These are phyloP conservation scores for Rhinolophus sinicus DNA, from an alignment of 2,113 vertebrate species.

Conservation along the genomic window DNA sequence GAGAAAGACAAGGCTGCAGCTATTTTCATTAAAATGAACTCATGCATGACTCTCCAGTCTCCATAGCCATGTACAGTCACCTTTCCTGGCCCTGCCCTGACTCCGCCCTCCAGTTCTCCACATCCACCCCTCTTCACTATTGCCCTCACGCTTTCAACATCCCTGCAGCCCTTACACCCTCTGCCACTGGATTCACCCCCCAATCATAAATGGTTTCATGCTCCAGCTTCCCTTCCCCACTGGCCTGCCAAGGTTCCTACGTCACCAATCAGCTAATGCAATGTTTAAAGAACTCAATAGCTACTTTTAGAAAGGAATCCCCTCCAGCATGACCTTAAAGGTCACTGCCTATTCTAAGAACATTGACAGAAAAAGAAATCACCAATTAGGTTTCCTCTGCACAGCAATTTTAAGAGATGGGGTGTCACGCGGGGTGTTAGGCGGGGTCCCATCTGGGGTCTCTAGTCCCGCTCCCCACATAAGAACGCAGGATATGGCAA, in stretches of 20 bases:
- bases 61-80: not conserved
- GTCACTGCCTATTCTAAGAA: constrained; percentile 55
- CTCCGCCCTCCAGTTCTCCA: not conserved
- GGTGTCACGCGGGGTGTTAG: no score
- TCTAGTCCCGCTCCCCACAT: no score
- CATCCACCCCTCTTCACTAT: not conserved
- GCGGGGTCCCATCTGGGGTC: no score
- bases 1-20: not conserved
- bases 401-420: constrained; percentile 45
- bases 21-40: not conserved
- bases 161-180: no score
- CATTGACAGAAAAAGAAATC: constrained; percentile 55
- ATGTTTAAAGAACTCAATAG: constrained; percentile 30
- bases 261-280: constrained; percentile 26
- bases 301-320: constrained; percentile 56
- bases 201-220: not conserved
- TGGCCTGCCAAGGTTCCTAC: not conserved
- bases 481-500: no score
- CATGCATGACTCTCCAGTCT: not conserved
- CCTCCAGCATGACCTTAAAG: constrained; percentile 57
- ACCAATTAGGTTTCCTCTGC: constrained; percentile 31
- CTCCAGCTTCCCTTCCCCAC: not conserved
- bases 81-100: not conserved
- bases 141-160: not conserved
- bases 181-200: not conserved